A percentile compares a stretch with the other conserved stretches of the same genome.
Evolutionary conservation across 2,797 vertebrate species (phyloP).

Genomic region (Cirrhinus molitorella): DNA sequence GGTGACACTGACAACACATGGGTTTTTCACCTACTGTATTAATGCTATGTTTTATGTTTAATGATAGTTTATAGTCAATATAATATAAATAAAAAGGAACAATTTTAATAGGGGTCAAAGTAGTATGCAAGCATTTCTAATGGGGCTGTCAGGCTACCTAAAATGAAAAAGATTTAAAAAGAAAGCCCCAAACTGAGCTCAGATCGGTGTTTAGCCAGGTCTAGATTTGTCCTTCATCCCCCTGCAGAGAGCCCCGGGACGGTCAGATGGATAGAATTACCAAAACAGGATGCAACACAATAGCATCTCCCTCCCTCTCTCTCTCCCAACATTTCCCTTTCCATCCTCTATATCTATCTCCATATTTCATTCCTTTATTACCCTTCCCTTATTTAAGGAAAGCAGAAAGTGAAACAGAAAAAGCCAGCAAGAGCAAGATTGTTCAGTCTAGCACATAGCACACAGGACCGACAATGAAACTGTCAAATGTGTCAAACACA

Average conservation of each 20-base stretch:
- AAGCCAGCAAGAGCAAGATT: not conserved
- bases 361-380: constrained; percentile 23
- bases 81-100: no score
- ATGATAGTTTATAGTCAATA: no score
- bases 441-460: not conserved
- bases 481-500: not conserved
- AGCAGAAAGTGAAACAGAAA: constrained; percentile 8
- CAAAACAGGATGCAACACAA: constrained; percentile 68
- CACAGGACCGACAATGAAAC: not conserved
- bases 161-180: not conserved
- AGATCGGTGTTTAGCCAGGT: constrained; percentile 5
- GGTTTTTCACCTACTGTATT: not conserved
- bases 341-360: constrained; percentile 16
- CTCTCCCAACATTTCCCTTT: constrained; percentile 35
- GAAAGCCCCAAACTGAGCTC: constrained; percentile 9
- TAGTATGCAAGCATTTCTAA: not conserved
- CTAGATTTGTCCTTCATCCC: constrained; percentile 28
- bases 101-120: not conserved
- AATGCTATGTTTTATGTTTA: not conserved
- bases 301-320: constrained; percentile 43
- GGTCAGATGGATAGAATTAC: constrained; percentile 59
- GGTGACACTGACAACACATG: not conserved
- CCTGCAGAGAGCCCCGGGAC: constrained; percentile 34
- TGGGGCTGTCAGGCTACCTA: not conserved
- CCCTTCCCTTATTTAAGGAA: not conserved